phyloP scores from a whole-genome alignment of 2,113 vertebrate species.

The Hippocampus guttulatus region DNA sequence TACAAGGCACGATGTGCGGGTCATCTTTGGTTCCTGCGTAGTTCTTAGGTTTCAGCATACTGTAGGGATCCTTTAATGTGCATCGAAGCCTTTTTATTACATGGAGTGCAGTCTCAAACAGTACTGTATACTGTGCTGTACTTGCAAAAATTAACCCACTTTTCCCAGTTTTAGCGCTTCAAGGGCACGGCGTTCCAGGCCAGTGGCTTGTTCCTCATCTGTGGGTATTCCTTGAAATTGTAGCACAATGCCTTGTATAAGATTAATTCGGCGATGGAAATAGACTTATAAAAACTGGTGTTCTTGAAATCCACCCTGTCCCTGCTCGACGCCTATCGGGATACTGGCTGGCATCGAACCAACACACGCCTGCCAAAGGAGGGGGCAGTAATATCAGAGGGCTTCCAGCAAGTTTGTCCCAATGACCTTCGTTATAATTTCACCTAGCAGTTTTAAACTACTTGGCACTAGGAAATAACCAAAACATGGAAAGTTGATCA shows the following conservation, averaged over 20 bases:
- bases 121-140: neutral
- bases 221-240: slow-evolving; percentile 68
- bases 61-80: slow-evolving; percentile 64
- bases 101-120: neutral
- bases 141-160: slow-evolving; percentile 33
- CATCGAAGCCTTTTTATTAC: neutral
- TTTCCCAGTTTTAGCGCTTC: slow-evolving; percentile 69
- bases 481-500: neutral
- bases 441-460: neutral
- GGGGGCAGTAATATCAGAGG: slow-evolving; percentile 28
- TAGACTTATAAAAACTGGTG: neutral
- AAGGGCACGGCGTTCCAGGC: slow-evolving; percentile 70
- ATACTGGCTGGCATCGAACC: slow-evolving; percentile 54
- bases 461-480: neutral
- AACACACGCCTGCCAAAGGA: slow-evolving; percentile 44
- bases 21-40: slow-evolving; percentile 68
- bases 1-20: slow-evolving; percentile 64
- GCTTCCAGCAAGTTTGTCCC: slow-evolving; percentile 29
- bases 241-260: neutral
- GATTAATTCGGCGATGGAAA: neutral
- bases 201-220: slow-evolving; percentile 79
- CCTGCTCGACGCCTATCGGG: slow-evolving; percentile 5
- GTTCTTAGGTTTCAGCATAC: slow-evolving; percentile 55
- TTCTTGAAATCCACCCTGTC: neutral
- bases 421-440: slow-evolving; percentile 63